Evolutionary conservation across 2,888 invertebrate species (phyloP).

Genomic region (Calameuta filiformis): DNA sequence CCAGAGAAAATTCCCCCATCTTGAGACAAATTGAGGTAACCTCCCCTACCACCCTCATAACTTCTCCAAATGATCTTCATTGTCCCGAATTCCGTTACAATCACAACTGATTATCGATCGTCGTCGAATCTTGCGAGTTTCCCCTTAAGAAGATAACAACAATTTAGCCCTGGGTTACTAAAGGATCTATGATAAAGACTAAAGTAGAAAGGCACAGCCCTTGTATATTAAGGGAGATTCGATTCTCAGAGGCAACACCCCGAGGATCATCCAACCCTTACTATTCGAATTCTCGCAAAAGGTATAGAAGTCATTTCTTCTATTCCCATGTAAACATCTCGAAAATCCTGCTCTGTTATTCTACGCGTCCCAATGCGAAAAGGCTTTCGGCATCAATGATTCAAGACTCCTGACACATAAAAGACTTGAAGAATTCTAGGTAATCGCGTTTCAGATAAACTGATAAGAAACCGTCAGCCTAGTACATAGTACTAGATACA

Average conservation of each 20-base stretch:
- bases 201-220: background rate
- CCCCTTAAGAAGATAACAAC: background rate
- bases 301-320: background rate
- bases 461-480: background rate
- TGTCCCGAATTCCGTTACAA: background rate
- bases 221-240: background rate
- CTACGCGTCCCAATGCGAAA: background rate
- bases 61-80: background rate
- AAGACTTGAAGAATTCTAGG: background rate
- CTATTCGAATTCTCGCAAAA: background rate
- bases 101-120: background rate
- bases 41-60: background rate
- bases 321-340: background rate
- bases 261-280: background rate
- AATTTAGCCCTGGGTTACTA: background rate
- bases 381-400: background rate
- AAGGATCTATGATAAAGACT: background rate
- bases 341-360: background rate
- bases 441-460: background rate
- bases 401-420: background rate
- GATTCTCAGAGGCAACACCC: background rate
- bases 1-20: background rate
- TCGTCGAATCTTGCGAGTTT: background rate
- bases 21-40: background rate
- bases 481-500: background rate